Evolutionary conservation across 2,113 vertebrate genomes (phyloP).

Genomic region (Pygoscelis adeliae): DNA sequence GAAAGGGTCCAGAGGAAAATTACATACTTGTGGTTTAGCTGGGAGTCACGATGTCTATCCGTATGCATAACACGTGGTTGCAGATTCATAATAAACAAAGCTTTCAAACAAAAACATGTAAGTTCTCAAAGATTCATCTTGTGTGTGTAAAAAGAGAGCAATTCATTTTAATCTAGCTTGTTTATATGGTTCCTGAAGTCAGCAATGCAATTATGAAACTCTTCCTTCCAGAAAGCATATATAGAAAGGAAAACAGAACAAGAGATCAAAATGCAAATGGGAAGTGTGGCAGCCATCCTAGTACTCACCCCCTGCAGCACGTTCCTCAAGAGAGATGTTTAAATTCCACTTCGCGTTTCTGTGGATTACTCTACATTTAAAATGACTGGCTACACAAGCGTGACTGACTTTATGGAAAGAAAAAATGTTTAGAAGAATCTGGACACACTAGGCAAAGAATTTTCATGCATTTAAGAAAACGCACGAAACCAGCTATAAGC

Average conservation of each 20-base stretch:
- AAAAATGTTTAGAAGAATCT: not conserved
- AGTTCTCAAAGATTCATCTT: not conserved
- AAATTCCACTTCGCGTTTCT: not conserved
- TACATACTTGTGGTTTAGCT: slow-evolving; percentile 56
- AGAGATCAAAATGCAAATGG: not conserved
- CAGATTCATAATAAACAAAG: slow-evolving; percentile 39
- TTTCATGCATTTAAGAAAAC: not conserved
- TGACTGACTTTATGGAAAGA: not conserved
- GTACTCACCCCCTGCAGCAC: not conserved
- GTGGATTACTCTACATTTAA: not conserved
- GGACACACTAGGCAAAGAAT: not conserved
- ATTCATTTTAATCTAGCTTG: not conserved
- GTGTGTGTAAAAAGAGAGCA: not conserved
- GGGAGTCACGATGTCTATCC: slow-evolving; percentile 56
- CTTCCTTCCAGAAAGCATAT: not conserved
- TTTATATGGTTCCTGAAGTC: not conserved
- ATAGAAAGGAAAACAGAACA: not conserved
- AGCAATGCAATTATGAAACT: not conserved
- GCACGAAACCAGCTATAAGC: not conserved
- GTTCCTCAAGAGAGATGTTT: not conserved
- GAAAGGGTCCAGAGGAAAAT: slow-evolving; percentile 59
- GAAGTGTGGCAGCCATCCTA: not conserved
- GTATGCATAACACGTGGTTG: slow-evolving; percentile 1
- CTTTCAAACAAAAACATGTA: slow-evolving; percentile 3
- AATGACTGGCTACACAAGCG: not conserved